Base-by-base conservation (phyloP, 2,888 invertebrate species). In the Drosophila pseudotakahashii region DNA sequence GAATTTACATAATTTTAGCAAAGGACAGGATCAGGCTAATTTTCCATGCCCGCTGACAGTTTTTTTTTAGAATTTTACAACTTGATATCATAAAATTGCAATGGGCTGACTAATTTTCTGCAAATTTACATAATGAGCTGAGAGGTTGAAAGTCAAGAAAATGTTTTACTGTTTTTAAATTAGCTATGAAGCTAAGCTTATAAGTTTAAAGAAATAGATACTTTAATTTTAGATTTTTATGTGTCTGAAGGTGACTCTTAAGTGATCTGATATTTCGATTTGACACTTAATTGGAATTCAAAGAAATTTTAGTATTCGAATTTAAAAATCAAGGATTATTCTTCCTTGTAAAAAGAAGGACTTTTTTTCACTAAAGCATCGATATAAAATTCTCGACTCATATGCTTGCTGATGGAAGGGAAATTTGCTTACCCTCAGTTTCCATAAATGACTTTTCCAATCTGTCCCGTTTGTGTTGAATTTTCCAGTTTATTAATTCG, bases 401-500 rank as follows among this genome's bases (percentile, higher is more conserved):
- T 47, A 47, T 66, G 54, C 68, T 67, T 39, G 62, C 45, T 45
- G 53, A 26, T 67, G 32, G 54, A 34, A 34, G 39, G 16, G 34
- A 67, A 67, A 47, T 67, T 66, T 47, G 34, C 66, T 45, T 67
- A 45, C 45, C 44, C 68, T 48, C 14, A 36, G 48, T n/a, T 76
- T 52, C 37, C 44, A 45, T 41, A 66, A 66, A 73, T 63, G 51
- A 58, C 75, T 78, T 76, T 81, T 64, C 62, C 76, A 79, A 70
- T 71, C 83, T 83, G 68, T 60, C 50, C 62, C 78, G 72, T 51
- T 73, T 75, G 54, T 78, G 78, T 71, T 76, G 77, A 81, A 83
- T 88, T 90, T 90, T 90, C 89, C 90, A 90, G 76, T 87, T 89
- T 90, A 88, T 90, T 90, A 90, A 89, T 84, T 88, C 89, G 81